Conservation (phyloP, 2,888 invertebrate species). For the Agonum fuliginosum region DNA sequence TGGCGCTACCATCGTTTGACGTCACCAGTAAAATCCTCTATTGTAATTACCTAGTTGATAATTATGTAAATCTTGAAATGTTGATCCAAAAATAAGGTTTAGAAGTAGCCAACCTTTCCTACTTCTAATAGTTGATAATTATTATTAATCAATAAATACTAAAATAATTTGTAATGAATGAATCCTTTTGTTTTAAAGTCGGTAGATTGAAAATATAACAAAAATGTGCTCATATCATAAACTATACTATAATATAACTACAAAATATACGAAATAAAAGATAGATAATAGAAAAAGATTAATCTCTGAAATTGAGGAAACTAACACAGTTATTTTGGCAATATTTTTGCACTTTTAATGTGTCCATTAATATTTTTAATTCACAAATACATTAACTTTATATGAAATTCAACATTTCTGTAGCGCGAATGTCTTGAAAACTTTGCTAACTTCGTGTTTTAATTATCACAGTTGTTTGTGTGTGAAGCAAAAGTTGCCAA, state of each 20-base stretch:
- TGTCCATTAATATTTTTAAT: constrained; percentile 45
- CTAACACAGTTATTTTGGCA: background rate
- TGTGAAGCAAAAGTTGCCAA: constrained; percentile 33
- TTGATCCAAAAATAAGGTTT: no score
- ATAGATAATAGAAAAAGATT: background rate
- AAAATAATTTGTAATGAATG: no score
- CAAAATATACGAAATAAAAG: background rate
- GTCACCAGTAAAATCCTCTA: no score
- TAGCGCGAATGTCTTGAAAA: constrained; percentile 39
- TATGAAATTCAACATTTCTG: constrained; percentile 36
- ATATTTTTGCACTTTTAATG: constrained; percentile 22
- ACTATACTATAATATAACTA: background rate
- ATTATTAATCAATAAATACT: no score
- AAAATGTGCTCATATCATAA: no score
- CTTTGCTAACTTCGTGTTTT: constrained; percentile 45
- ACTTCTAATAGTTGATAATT: no score
- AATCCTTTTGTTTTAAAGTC: no score
- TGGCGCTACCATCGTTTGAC: no score
- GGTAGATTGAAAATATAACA: no score
- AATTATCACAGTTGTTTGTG: constrained; percentile 43
- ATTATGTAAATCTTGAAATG: no score
- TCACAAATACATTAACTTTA: constrained; percentile 39
- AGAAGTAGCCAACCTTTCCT: no score
- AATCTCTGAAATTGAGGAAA: background rate
- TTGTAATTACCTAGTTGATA: no score